Percentiles rank a stretch among this genome's conserved stretches.
Conservation (phyloP, 1,140 invertebrate species). For the Tetragonula clypearis region DNA sequence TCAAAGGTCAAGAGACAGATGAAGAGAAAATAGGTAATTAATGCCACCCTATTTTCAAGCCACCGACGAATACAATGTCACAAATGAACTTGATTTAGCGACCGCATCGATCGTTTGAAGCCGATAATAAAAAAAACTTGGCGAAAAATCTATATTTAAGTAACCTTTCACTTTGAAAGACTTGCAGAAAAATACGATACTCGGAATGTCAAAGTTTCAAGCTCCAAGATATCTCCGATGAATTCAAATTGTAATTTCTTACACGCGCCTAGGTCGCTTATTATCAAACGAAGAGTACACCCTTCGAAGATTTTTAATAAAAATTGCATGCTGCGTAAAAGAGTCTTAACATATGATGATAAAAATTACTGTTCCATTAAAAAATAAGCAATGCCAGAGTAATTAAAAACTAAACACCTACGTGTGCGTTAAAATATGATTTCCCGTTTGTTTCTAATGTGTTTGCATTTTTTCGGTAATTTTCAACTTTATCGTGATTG, state of each 20-base stretch:
- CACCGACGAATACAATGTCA: conserved; percentile 1
- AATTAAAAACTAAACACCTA: too few species aligned
- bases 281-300: too few species aligned
- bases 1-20: neutral
- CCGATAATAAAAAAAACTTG: neutral
- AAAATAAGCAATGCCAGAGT: too few species aligned
- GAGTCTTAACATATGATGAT: too few species aligned
- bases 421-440: too few species aligned
- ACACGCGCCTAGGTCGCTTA: neutral
- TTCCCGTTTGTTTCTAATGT: too few species aligned
- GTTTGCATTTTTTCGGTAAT: too few species aligned
- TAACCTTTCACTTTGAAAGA: neutral
- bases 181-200: neutral
- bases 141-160: neutral
- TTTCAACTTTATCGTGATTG: too few species aligned
- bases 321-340: too few species aligned
- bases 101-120: neutral
- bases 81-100: neutral
- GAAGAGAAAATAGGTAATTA: neutral
- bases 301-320: too few species aligned
- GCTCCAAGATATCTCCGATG: neutral
- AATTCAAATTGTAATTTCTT: neutral
- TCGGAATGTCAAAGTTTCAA: neutral
- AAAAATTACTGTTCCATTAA: too few species aligned
- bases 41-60: neutral